Conservation (phyloP, 2,113 vertebrate genomes). For the Sphyrna mokarran region DNA sequence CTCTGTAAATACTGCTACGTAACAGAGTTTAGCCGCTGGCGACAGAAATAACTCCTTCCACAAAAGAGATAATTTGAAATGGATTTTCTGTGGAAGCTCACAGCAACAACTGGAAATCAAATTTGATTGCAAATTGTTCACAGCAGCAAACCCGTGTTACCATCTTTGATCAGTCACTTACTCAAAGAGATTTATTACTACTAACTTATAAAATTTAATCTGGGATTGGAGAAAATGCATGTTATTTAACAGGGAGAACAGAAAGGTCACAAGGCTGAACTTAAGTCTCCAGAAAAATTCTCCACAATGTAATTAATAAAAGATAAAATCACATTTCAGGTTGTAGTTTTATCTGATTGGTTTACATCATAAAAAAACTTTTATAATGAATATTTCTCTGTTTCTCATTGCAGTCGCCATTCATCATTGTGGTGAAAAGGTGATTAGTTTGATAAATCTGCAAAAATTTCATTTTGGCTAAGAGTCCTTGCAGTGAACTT, state of each 20-base stretch:
- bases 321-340: not conserved
- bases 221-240: not conserved
- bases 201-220: not conserved
- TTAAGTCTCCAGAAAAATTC: not conserved
- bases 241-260: not conserved
- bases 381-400: not conserved
- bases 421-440: not conserved
- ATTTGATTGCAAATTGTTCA: constrained; percentile 15
- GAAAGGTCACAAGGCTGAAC: not conserved
- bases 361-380: not conserved
- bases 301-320: not conserved
- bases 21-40: not conserved
- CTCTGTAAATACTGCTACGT: not conserved
- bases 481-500: not conserved
- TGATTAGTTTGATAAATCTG: not conserved
- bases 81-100: not conserved
- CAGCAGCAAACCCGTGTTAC: too few species aligned
- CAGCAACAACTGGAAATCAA: not conserved
- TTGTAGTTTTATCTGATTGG: not conserved
- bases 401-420: too few species aligned
- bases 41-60: not conserved
- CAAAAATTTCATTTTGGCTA: not conserved
- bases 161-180: not conserved
- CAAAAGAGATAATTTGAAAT: not conserved
- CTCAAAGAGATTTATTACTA: not conserved